phyloP scores from a whole-genome alignment of 2,888 invertebrate species.

The Apamea epomidion region DNA sequence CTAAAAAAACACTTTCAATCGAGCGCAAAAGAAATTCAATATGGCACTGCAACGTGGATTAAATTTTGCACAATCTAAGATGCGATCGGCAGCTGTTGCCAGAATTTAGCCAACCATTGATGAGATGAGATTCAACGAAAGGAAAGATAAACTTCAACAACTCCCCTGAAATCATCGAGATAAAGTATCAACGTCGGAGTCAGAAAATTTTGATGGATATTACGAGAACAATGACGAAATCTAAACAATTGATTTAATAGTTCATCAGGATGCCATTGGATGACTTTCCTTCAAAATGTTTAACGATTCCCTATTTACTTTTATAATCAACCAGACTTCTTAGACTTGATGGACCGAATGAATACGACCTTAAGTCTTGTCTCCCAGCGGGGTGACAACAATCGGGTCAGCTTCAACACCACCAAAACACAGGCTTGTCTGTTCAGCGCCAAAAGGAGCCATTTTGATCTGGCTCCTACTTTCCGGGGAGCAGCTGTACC shows the following conservation, averaged over 20 bases:
- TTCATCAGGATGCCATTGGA: conserved; percentile 41
- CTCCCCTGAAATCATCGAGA: conserved; percentile 70
- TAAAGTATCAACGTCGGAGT: conserved; percentile 60
- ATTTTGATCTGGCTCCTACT: too few species aligned
- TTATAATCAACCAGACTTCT: conserved; percentile 50
- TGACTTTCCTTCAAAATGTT: conserved; percentile 45
- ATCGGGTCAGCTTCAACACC: too few species aligned
- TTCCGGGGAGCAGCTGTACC: too few species aligned
- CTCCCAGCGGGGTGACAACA: too few species aligned
- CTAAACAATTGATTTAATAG: conserved; percentile 58
- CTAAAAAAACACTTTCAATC: conserved; percentile 85
- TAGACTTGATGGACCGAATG: too few species aligned
- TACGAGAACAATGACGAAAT: conserved; percentile 60
- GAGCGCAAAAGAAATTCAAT: conserved; percentile 88
- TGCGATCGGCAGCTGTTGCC: conserved; percentile 87
- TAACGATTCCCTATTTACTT: conserved; percentile 59
- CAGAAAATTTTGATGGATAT: conserved; percentile 46
- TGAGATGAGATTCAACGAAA: conserved; percentile 78
- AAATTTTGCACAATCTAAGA: conserved; percentile 88
- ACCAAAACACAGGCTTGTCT: too few species aligned
- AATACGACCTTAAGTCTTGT: too few species aligned
- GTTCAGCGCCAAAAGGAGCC: too few species aligned
- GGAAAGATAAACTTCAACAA: conserved; percentile 75
- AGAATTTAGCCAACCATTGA: conserved; percentile 82
- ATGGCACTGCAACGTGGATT: conserved; percentile 86